A percentile compares a stretch with the other conserved stretches of the same genome.
Evolutionary conservation across 1,140 invertebrate species (phyloP).

Genomic region (Zaprionus africanus): DNA sequence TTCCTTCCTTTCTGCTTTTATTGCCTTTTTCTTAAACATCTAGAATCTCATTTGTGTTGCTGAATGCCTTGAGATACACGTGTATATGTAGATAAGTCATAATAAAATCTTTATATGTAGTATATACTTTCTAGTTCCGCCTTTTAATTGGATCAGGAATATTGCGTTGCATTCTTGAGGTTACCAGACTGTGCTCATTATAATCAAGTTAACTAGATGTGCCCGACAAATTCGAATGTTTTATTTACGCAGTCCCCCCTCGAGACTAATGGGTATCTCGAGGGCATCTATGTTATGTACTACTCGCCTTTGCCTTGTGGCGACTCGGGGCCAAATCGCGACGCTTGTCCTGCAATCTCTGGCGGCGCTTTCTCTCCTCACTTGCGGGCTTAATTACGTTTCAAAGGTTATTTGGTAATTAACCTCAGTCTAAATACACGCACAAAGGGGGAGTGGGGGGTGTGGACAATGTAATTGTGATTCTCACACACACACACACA

Average conservation of each 20-base stretch:
- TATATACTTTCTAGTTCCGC: too few relatives aligned
- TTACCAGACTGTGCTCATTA: neutral
- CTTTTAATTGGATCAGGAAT: too few relatives aligned
- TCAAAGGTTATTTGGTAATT: slow-evolving; percentile 4
- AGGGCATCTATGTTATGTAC: neutral
- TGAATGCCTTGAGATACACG: too few relatives aligned
- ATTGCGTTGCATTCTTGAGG: neutral
- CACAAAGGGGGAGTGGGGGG: neutral
- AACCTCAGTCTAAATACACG: slow-evolving; percentile 5
- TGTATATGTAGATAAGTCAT: too few relatives aligned
- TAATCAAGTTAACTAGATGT: neutral
- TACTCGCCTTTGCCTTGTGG: neutral
- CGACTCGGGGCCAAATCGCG: neutral
- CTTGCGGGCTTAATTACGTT: slow-evolving; percentile 3
- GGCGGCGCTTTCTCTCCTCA: neutral
- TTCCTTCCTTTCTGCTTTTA: too few relatives aligned
- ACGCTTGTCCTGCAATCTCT: slow-evolving; percentile 1
- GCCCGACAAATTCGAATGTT: neutral
- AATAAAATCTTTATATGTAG: too few relatives aligned
- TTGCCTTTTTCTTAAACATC: too few relatives aligned
- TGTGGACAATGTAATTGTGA: neutral
- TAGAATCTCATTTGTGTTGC: too few relatives aligned
- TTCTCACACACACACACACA: neutral
- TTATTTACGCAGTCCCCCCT: neutral
- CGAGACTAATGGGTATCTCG: neutral